phyloP scores from a whole-genome alignment of 2,797 vertebrate species.

The Xerus rutilus region DNA sequence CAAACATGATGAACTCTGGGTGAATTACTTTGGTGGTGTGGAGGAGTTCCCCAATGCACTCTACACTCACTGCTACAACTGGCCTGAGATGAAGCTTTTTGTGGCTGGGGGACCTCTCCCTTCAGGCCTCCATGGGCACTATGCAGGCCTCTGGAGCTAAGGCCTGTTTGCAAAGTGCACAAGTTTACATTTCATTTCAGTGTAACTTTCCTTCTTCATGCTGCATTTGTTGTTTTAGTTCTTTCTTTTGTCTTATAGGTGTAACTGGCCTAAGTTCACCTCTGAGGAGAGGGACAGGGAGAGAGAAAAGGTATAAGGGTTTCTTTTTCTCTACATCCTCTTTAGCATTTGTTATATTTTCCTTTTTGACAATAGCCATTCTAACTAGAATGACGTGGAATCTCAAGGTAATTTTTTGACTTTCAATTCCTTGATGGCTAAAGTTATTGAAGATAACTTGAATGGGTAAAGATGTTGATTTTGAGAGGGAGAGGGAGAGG shows the following conservation, averaged over 20 bases:
- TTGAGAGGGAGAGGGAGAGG: too few species aligned
- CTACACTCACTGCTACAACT: slow-evolving; percentile 63
- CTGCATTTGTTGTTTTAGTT: neutral
- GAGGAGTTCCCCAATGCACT: slow-evolving; percentile 93
- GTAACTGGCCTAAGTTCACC: neutral
- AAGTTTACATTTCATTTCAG: slow-evolving; percentile 71
- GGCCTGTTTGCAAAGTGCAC: slow-evolving; percentile 74
- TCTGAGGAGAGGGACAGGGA: neutral
- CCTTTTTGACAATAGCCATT: too few species aligned
- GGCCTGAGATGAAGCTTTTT: slow-evolving; percentile 93
- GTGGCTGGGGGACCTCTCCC: slow-evolving; percentile 97
- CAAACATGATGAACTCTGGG: slow-evolving; percentile 97
- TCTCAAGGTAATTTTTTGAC: too few species aligned
- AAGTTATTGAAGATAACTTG: too few species aligned
- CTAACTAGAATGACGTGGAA: too few species aligned
- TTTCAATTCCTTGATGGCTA: too few species aligned
- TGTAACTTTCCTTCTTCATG: neutral
- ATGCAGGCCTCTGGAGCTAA: slow-evolving; percentile 94
- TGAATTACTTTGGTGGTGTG: slow-evolving; percentile 96
- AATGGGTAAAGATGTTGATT: too few species aligned
- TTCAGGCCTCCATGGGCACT: slow-evolving; percentile 97
- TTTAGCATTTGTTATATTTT: too few species aligned
- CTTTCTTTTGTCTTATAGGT: neutral
- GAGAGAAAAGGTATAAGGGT: too few species aligned
- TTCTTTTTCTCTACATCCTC: too few species aligned